Evolutionary conservation across 1,140 invertebrate genomes (phyloP), one percentile per base, ranked within the genome.

Genomic region (Medauroidea extradentata): DNA sequence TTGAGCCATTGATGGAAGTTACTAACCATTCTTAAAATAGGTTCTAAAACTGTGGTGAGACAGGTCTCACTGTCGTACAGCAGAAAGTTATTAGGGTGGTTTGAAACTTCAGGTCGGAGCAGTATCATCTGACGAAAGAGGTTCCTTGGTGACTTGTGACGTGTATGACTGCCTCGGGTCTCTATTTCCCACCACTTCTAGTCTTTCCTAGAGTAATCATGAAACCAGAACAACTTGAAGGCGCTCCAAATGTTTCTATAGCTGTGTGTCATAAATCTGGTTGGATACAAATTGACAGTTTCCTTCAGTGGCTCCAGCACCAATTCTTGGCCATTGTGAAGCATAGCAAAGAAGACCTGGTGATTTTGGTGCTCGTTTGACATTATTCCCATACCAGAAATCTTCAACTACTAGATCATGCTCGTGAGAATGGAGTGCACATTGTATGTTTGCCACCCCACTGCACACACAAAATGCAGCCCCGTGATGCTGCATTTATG

Each of bases 401-500:
- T 65, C 55, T 77, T 23, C 69, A 74, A 8, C 44, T 72, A 0
- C 69, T 76, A 38, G 62, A 71, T 21, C 29, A 65, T 11, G 68
- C 71, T 48, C 63, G 65, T 46, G 61, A 73, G 61, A 70, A 74
- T 68, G 53, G 68, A 14, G 64, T 74, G 1, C 59, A 65, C 11
- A 67, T 78, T 25, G 23, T 75, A 16, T 73, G 64, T 18, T 51
- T 73, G 9, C 71, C 73, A 9, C 70, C 73, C 42, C 74, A 76
- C 44, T 64, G 64, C 49, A 69, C 67, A 2, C 69, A 73, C 29
- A 34, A 34, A 34, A 34, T 34, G 29, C 29, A 34, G 29, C 29
- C 29, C 48, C 63, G 77, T 2, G 75, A 77, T 63, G 69, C 73
- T 14, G 62, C 62, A 39, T 70, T 78, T 60, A 75, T 76, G 65